These are phyloP conservation scores for Drosophila picticornis DNA, from an alignment of 2,888 invertebrate genomes.

Conservation along the genomic window DNA sequence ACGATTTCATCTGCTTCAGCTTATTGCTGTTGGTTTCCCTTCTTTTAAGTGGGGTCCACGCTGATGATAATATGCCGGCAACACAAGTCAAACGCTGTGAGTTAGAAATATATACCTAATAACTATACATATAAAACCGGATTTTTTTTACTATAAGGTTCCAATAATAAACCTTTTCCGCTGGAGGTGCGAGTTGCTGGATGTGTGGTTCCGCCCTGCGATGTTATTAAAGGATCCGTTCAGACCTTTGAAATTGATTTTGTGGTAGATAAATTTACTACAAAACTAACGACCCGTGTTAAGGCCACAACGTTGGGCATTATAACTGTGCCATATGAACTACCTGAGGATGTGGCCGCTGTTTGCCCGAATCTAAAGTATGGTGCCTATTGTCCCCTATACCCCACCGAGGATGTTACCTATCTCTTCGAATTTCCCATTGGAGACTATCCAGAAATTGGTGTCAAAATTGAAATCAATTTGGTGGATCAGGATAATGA, in stretches of 20 bases:
- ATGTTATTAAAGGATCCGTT: constrained; percentile 76
- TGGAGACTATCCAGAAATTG: constrained; percentile 82
- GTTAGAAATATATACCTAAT: constrained; percentile 20
- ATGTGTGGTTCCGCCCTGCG: constrained; percentile 82
- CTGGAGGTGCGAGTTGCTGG: constrained; percentile 74
- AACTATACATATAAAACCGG: not conserved
- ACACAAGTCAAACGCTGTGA: constrained; percentile 75
- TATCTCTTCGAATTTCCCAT: constrained; percentile 83
- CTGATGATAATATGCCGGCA: constrained; percentile 39
- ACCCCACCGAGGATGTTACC: constrained; percentile 82
- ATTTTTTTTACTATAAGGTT: constrained; percentile 53
- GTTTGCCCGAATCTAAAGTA: constrained; percentile 81
- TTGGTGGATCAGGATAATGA: constrained; percentile 79
- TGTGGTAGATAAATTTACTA: constrained; percentile 68
- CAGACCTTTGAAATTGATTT: constrained; percentile 81
- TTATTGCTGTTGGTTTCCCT: constrained; percentile 32
- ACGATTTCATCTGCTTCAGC: constrained; percentile 35
- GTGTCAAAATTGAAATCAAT: constrained; percentile 80
- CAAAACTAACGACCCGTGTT: constrained; percentile 60
- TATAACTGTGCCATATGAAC: constrained; percentile 82
- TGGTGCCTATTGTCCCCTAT: constrained; percentile 83
- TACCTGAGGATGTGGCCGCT: constrained; percentile 79
- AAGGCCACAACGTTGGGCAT: constrained; percentile 82
- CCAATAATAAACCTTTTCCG: constrained; percentile 75
- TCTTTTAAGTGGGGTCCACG: constrained; percentile 10